phyloP scores from a whole-genome alignment of 1,140 invertebrate species.

The Steinernema khuongi region DNA sequence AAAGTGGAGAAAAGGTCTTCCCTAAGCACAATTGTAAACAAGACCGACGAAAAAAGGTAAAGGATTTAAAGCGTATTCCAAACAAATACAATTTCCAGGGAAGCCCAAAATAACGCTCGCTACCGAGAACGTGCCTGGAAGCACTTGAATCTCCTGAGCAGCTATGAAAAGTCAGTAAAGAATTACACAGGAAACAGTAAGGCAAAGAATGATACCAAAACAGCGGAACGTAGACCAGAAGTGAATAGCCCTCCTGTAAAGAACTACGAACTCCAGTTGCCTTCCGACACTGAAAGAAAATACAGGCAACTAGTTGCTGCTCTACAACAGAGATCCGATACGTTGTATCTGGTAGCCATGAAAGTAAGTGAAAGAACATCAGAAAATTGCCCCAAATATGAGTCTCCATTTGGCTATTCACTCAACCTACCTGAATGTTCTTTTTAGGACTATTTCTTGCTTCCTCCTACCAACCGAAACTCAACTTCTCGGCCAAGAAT shows the following conservation, averaged over 20 bases:
- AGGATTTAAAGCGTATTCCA: background rate
- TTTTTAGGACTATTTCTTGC: background rate
- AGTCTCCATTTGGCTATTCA: too few relatives aligned
- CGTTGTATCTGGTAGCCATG: background rate
- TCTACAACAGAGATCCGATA: background rate
- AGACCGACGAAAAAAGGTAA: background rate
- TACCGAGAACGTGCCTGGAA: background rate
- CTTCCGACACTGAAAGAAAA: background rate
- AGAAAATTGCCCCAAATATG: too few relatives aligned
- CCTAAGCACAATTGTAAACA: background rate
- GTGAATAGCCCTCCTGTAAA: background rate
- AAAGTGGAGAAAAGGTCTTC: background rate
- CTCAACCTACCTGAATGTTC: background rate
- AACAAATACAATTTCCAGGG: background rate
- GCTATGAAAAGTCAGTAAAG: background rate
- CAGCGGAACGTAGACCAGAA: background rate
- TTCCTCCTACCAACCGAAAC: background rate
- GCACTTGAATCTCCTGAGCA: conserved; percentile 1
- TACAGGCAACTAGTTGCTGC: background rate
- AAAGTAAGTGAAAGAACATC: background rate
- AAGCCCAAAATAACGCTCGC: background rate
- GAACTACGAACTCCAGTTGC: background rate
- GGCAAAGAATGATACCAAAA: background rate
- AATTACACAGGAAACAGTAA: background rate
- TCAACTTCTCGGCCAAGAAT: background rate